Base-by-base conservation (phyloP, 2,888 invertebrate genomes). In the Deroplatys truncata region DNA sequence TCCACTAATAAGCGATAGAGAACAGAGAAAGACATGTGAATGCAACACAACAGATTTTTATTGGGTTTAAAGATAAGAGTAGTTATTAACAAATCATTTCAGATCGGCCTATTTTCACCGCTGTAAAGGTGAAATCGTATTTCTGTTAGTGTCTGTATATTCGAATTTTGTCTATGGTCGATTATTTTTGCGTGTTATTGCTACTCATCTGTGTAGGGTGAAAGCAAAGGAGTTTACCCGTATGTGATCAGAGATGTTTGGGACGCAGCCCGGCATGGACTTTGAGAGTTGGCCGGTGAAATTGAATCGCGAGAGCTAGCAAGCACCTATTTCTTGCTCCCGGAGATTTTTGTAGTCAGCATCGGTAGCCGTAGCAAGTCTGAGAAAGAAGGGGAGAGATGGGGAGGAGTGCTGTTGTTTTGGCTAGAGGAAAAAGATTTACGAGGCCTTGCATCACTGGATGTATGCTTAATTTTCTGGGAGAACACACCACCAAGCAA, bases 381-480 rank as follows among this genome's bases (percentile, higher is more conserved):
- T 86, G 56, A 20, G 49, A 35, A 82, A 85, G 43, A 82, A 35
- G 84, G 82, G 28, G 82, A 72, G 88, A 72, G 72, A 49, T 31
- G 8, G 89, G 56, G 49, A 29, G 83, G 88, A 86, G 82, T 86
- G 89, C 87, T 89, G 88, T 89, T 89, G 89, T 89, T 89, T 89
- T 89, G 89, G 84, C 89, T 88, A 72, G 89, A 88, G 84, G 87
- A 86, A 86, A 84, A 88, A 89, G 88, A 89, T 89, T 89, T 89
- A 89, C 89, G 89, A 84, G 84, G 84, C 82, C 84, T 84, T 88
- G 88, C 84, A 84, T 84, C 89, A 88, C 85, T 88, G 84, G 84
- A 85, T 88, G 88, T 89, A 89, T 89, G 89, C 89, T 89, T 89
- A 89, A 89, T 89, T 89, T 89, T 89, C 89, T 84, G 84, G 56